Evolutionary conservation across 2,888 invertebrate species (phyloP).

Genomic region (Ommatoiulus sabulosus): DNA sequence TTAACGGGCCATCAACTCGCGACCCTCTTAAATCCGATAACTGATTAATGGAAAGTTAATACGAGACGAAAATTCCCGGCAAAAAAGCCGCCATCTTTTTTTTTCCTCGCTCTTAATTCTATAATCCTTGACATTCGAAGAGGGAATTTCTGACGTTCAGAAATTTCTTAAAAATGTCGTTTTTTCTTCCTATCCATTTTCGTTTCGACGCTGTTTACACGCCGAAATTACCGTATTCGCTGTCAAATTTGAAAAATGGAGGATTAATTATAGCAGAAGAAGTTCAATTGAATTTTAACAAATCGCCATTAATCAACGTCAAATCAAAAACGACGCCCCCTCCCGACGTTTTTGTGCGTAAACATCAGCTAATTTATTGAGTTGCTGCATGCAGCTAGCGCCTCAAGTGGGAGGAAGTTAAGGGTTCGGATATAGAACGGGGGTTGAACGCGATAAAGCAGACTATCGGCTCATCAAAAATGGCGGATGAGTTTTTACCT

Average conservation of each 20-base stretch:
- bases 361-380: slow-evolving; percentile 17
- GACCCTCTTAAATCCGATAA: slow-evolving; percentile 5
- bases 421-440: slow-evolving; percentile 8
- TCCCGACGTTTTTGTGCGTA: not conserved
- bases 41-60: slow-evolving; percentile 52
- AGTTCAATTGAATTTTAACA: slow-evolving; percentile 61
- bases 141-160: not conserved
- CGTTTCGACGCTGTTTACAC: not conserved
- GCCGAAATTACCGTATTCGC: not conserved
- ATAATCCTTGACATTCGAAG: slow-evolving; percentile 8
- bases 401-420: not conserved
- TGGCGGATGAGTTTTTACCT: too few relatives aligned
- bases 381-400: not conserved
- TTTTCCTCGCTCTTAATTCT: slow-evolving; percentile 14
- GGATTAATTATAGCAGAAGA: slow-evolving; percentile 61
- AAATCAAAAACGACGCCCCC: slow-evolving; percentile 52
- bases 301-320: slow-evolving; percentile 61
- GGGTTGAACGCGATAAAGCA: not conserved
- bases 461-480: slow-evolving; percentile 22
- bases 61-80: not conserved
- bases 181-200: too few relatives aligned
- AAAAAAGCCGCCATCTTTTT: slow-evolving; percentile 32
- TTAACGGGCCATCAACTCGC: not conserved
- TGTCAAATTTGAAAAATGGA: slow-evolving; percentile 61
- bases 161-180: not conserved